Evolutionary conservation across 2,888 invertebrate genomes (phyloP).

Genomic region (Galeruca laticollis): DNA sequence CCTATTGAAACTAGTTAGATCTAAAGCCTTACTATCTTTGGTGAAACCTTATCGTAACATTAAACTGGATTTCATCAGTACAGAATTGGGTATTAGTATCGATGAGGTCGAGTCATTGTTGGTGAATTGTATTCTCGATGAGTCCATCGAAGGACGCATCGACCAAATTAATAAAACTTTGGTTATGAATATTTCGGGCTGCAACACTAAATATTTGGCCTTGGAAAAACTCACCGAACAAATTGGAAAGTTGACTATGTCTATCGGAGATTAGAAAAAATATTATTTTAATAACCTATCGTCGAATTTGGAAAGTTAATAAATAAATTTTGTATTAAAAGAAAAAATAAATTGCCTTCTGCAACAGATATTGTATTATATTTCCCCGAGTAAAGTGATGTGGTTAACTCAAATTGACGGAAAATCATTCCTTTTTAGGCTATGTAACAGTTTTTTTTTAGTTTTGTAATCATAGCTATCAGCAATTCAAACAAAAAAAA

Average conservation of each 20-base stretch:
- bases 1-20: constrained; percentile 92
- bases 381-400: too few relatives aligned
- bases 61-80: constrained; percentile 94
- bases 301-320: background rate
- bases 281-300: background rate
- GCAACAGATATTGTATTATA: too few relatives aligned
- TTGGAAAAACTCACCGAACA: constrained; percentile 92
- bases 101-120: constrained; percentile 94
- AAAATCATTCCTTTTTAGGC: too few relatives aligned
- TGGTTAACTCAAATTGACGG: too few relatives aligned
- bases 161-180: constrained; percentile 94
- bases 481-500: too few relatives aligned
- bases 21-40: constrained; percentile 93
- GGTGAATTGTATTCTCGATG: constrained; percentile 96
- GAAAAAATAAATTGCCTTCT: too few relatives aligned
- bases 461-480: too few relatives aligned
- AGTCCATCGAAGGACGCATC: constrained; percentile 86
- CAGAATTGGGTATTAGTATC: constrained; percentile 90
- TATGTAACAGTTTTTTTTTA: too few relatives aligned
- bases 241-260: constrained; percentile 48
- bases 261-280: constrained; percentile 42
- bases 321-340: too few relatives aligned
- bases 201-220: constrained; percentile 85
- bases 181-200: constrained; percentile 76
- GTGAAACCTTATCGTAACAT: constrained; percentile 97